A percentile compares a stretch with the other conserved stretches of the same genome.
phyloP scores from a whole-genome alignment of 1,140 invertebrate species.

The Cecropterus lyciades region DNA sequence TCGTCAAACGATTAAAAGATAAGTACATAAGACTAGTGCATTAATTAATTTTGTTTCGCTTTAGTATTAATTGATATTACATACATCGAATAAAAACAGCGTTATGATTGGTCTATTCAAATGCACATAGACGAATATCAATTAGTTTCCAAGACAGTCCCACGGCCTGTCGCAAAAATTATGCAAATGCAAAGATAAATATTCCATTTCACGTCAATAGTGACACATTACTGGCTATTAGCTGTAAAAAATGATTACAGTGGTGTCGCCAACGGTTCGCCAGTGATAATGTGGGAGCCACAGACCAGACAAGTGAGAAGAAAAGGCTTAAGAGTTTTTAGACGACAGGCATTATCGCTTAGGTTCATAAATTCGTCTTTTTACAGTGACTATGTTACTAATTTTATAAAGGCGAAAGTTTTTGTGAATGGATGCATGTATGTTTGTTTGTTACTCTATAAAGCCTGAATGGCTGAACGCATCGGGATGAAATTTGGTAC shows the following conservation, averaged over 20 bases:
- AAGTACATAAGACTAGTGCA: too few species aligned
- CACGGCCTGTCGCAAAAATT: conserved; percentile 32
- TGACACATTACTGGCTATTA: conserved; percentile 41
- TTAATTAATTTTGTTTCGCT: too few species aligned
- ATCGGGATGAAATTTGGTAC: too few species aligned
- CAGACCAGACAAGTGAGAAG: conserved; percentile 2
- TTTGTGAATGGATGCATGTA: too few species aligned
- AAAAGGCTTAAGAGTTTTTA: not conserved
- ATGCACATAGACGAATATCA: not conserved
- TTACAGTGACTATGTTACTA: too few species aligned
- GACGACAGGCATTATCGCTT: too few species aligned
- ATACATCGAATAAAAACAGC: not conserved
- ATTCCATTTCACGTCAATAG: conserved; percentile 26
- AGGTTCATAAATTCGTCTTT: too few species aligned
- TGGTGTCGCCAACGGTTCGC: conserved; percentile 23
- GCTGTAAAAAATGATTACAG: conserved; percentile 41
- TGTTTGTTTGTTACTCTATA: too few species aligned
- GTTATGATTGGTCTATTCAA: not conserved
- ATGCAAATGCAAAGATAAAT: conserved; percentile 28
- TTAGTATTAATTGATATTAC: not conserved
- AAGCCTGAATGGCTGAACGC: too few species aligned
- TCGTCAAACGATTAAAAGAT: too few species aligned
- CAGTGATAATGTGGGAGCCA: conserved; percentile 45
- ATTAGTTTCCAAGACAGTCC: conserved; percentile 7
- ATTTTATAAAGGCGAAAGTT: too few species aligned